Percentiles rank a stretch among this genome's conserved stretches.
Conservation (phyloP, 2,888 invertebrate species). For the Scaeva pyrastri region DNA sequence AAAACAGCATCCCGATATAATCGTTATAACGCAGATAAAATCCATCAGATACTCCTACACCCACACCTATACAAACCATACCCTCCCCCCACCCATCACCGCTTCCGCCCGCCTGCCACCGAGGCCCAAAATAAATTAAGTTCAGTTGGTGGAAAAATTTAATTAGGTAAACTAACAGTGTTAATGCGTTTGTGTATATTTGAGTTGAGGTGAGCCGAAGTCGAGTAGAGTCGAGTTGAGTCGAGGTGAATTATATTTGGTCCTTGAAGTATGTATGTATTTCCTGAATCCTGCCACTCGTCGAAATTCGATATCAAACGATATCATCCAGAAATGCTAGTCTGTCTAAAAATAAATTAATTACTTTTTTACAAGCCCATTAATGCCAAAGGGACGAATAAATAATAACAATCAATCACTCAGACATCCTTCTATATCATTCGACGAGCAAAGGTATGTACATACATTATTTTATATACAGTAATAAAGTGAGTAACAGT, state of each 20-base stretch:
- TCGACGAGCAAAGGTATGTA: neutral
- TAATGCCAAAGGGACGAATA: constrained; percentile 32
- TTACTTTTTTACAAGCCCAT: constrained; percentile 24
- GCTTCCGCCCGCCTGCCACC: neutral
- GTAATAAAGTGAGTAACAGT: neutral
- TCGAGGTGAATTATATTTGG: neutral
- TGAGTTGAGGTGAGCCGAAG: neutral
- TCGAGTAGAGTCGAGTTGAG: neutral
- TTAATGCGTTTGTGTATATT: neutral
- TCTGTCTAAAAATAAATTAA: constrained; percentile 12
- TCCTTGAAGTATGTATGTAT: constrained; percentile 4
- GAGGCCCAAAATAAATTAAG: neutral
- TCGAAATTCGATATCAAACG: constrained; percentile 11
- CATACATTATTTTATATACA: neutral
- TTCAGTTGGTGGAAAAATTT: constrained; percentile 35
- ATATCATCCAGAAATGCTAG: neutral
- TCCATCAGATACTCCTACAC: neutral
- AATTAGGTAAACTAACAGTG: constrained; percentile 25
- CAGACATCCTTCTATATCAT: constrained; percentile 1
- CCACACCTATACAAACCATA: too few relatives aligned
- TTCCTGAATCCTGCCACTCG: constrained; percentile 3
- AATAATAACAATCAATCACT: constrained; percentile 36
- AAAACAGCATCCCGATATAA: constrained; percentile 7
- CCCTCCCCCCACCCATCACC: too few relatives aligned
- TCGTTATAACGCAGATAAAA: constrained; percentile 1